These are phyloP conservation scores for Ctenomys sociabilis DNA, from an alignment of 2,113 vertebrate species.

Conservation along the genomic window DNA sequence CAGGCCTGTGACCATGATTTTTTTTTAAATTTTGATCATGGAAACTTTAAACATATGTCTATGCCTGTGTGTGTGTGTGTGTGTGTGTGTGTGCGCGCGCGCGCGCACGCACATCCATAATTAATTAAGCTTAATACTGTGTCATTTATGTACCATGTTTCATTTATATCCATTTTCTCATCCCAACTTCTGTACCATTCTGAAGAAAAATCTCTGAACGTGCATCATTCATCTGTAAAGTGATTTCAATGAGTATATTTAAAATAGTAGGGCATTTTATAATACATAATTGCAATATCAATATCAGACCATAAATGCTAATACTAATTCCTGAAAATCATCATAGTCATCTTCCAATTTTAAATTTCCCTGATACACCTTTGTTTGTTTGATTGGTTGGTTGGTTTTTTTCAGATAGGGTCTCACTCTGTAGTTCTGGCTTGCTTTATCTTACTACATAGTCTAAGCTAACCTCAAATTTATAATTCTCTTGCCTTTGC, in stretches of 20 bases:
- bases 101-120: neutral
- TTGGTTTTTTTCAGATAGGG: too few relatives aligned
- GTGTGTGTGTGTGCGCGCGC: neutral
- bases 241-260: constrained; percentile 24
- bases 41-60: constrained; percentile 14
- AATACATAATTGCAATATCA: neutral
- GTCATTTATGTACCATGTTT: neutral
- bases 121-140: neutral
- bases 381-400: neutral
- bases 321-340: constrained; percentile 1
- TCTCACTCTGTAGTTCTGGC: neutral
- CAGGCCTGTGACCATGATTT: neutral
- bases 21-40: neutral
- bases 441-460: neutral
- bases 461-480: neutral
- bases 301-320: neutral
- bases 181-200: neutral
- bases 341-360: constrained; percentile 19
- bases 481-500: neutral
- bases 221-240: neutral
- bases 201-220: neutral
- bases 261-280: neutral
- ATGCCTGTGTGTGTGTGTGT: neutral
- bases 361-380: neutral
- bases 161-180: neutral